Evolutionary conservation across 2,113 vertebrate genomes (phyloP).

Genomic region (Calidris pugnax): DNA sequence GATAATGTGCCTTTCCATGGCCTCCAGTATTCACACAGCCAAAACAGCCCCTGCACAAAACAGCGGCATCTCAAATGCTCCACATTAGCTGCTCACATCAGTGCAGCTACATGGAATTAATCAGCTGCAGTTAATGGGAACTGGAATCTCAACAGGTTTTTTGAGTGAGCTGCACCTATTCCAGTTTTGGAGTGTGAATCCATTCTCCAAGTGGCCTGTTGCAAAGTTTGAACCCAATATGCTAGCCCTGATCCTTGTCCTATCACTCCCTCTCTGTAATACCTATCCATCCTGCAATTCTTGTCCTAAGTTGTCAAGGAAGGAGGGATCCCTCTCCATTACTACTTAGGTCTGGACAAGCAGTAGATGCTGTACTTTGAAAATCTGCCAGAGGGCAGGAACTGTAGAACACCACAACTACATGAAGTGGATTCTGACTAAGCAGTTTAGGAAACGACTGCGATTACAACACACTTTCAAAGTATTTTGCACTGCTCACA

Average conservation of each 20-base stretch:
- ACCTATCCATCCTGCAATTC: not conserved
- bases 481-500: not conserved
- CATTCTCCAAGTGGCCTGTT: not conserved
- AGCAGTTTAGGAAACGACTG: not conserved
- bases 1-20: not conserved
- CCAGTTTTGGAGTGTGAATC: not conserved
- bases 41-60: not conserved
- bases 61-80: not conserved
- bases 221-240: not conserved
- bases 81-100: not conserved
- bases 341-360: not conserved
- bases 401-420: not conserved
- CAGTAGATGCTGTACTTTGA: not conserved
- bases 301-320: not conserved
- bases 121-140: not conserved
- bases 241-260: not conserved
- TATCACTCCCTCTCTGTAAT: not conserved
- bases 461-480: not conserved
- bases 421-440: not conserved
- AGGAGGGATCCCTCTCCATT: too few relatives aligned
- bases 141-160: not conserved
- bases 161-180: not conserved
- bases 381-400: not conserved
- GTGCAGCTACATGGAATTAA: not conserved
- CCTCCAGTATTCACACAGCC: not conserved